Evolutionary conservation across 2,797 vertebrate species (phyloP), one percentile per base, ranked within the genome.

Genomic region (Spheniscus humboldti): DNA sequence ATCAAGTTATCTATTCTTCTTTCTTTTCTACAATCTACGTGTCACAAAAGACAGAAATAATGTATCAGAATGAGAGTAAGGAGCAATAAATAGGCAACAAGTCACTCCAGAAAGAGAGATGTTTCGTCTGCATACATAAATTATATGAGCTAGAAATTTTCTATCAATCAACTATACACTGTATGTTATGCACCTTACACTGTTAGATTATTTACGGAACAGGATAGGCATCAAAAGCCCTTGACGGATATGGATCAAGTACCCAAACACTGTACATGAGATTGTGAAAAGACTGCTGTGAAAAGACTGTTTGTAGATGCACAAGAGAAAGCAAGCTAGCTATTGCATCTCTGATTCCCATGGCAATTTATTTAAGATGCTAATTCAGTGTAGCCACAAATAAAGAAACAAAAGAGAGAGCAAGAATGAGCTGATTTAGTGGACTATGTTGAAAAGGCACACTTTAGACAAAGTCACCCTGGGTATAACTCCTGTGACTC

Each of bases 311-410:
- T 94, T 87, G 78, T 92, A 93, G 62, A 88, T 53, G 57, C 55
- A 78, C 72, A 93, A 90, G 82, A 94, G 75, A 94, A 95, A 82
- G 64, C 94, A 93, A 85, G 84, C 62, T 95, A 90, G 79, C 94
- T 79, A 88, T 88, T 92, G 62, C 92, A 75, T 81, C 79, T 94
- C 87, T 43, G 66, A 86, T 95, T 97, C 89, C 91, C 94, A 95
- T 94, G 94, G 94, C 81, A 94, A 96, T 96, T 90, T 92, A 92
- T 95, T 96, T 88, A 97, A 92, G 55, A 97, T 94, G 92, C 87
- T 95, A 97, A 97, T 96, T 94, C 87, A 88, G 66, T 81, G 63
- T 59, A 91, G 79, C 28, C 89, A 90, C 76, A 95, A 97, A 90
- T 59, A 94, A 81, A 93, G 93, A 95, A 88, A 94, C 62, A 95